These are phyloP conservation scores for Plagodis dolabraria DNA, from an alignment of 2,888 invertebrate species.

Conservation along the genomic window DNA sequence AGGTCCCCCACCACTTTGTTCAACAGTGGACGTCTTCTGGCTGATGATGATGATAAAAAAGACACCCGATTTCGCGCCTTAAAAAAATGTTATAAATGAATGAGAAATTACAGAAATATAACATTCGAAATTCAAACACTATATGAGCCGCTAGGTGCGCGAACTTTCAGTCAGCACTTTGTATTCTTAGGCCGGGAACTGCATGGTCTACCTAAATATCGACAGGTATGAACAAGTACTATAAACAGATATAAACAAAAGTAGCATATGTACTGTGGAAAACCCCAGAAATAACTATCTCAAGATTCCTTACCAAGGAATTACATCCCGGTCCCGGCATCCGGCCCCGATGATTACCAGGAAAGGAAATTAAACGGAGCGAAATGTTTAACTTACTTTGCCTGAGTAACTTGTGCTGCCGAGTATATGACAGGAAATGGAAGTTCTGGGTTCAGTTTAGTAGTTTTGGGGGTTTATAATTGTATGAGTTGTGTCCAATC, in stretches of 20 bases:
- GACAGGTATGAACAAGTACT: conserved; percentile 16
- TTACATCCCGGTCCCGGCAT: conserved; percentile 4
- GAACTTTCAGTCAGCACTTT: no score
- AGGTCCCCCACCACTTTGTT: no score
- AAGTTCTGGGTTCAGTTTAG: no score
- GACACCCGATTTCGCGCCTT: no score
- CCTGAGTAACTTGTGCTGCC: not conserved
- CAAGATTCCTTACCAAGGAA: not conserved
- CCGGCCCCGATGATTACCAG: conserved; percentile 16
- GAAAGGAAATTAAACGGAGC: conserved; percentile 37
- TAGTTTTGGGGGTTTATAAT: conserved; percentile 2
- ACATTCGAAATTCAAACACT: no score
- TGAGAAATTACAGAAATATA: no score
- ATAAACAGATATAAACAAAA: conserved; percentile 21
- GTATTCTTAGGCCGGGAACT: not conserved
- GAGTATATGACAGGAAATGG: conserved; percentile 26
- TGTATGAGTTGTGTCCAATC: no score
- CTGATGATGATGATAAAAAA: no score
- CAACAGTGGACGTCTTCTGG: no score
- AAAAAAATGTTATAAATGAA: no score
- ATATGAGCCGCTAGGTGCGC: no score
- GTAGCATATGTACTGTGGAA: conserved; percentile 20
- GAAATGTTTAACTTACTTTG: conserved; percentile 6
- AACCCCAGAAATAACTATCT: conserved; percentile 17
- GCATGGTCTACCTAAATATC: conserved; percentile 1